Conservation (phyloP, 2,113 vertebrate genomes). For the Petrocephalus zakoni region DNA sequence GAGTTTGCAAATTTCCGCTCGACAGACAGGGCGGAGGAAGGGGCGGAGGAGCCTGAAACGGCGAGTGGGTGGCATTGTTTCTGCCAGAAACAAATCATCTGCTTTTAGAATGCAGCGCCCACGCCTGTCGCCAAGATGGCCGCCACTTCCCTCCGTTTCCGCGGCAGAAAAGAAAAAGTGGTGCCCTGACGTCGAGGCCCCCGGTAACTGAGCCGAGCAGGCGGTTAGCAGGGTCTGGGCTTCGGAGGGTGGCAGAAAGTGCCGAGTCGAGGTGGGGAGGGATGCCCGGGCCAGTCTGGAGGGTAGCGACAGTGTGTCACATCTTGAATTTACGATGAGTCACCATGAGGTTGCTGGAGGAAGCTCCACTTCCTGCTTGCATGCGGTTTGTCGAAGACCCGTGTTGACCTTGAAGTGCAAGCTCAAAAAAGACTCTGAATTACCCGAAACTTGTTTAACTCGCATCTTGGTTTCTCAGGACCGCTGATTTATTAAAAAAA, state of each 20-base stretch:
- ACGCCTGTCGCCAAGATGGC: not conserved
- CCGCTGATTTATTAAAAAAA: not conserved
- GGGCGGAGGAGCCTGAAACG: not conserved
- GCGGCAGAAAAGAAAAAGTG: not conserved
- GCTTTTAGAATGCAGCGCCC: not conserved
- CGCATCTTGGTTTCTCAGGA: not conserved
- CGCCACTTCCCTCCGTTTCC: not conserved
- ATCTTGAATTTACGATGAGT: not conserved
- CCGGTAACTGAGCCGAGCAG: not conserved
- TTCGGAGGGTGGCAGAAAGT: not conserved
- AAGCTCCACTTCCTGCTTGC: not conserved
- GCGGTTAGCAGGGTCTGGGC: not conserved
- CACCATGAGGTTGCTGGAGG: not conserved
- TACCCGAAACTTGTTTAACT: not conserved
- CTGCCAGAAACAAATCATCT: not conserved
- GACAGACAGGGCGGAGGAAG: not conserved
- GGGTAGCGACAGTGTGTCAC: not conserved
- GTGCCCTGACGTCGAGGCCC: not conserved
- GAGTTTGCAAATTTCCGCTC: not conserved
- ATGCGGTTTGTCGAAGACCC: slow-evolving; percentile 5
- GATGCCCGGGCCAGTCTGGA: not conserved
- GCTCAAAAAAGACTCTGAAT: not conserved
- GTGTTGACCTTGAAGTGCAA: not conserved
- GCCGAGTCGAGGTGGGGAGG: not conserved
- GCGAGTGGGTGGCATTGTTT: not conserved